Evolutionary conservation across 2,888 invertebrate genomes (phyloP).

Genomic region (Noctua fimbriata): DNA sequence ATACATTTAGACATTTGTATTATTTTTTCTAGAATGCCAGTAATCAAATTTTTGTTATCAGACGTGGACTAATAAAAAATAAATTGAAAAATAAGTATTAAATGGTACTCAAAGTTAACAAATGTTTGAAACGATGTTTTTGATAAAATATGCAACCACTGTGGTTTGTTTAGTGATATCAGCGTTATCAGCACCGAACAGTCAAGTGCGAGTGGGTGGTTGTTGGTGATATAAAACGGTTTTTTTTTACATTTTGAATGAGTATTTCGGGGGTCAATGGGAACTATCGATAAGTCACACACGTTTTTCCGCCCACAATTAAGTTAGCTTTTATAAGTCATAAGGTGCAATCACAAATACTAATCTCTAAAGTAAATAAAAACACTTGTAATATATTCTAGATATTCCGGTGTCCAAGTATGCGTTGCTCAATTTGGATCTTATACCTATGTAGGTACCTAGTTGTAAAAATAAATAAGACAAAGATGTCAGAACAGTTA

Average conservation of each 20-base stretch:
- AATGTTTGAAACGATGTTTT: constrained; percentile 43
- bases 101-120: constrained; percentile 18
- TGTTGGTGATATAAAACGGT: constrained; percentile 6
- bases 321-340: neutral
- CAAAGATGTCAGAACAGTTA: constrained; percentile 3
- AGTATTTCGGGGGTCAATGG: neutral
- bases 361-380: neutral
- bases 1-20: neutral
- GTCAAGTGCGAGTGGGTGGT: constrained; percentile 40
- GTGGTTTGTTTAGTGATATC: constrained; percentile 58
- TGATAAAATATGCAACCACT: constrained; percentile 47
- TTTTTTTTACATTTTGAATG: neutral
- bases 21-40: neutral
- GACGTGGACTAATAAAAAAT: neutral
- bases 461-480: neutral
- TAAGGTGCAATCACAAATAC: neutral
- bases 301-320: neutral
- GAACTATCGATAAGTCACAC: neutral
- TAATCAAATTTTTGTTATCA: neutral
- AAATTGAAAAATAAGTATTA: constrained; percentile 12
- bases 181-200: constrained; percentile 53
- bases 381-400: neutral
- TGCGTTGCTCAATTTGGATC: neutral
- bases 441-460: neutral
- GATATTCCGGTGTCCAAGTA: neutral